phyloP scores from a whole-genome alignment of 2,797 vertebrate species.

The Lacerta bilineata region DNA sequence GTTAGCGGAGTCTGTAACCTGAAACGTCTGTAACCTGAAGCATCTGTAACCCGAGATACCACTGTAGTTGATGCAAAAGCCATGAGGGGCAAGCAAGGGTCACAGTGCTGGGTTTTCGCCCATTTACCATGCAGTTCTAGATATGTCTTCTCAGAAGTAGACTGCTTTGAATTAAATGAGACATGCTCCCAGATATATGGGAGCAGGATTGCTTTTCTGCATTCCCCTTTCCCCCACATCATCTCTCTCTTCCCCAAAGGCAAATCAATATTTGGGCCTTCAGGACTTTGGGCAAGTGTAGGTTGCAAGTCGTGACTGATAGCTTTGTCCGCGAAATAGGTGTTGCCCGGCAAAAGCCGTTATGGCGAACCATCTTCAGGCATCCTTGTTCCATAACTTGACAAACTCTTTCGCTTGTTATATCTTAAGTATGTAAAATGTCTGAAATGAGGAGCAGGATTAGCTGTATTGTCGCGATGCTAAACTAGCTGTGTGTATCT shows the following conservation, averaged over 20 bases:
- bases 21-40: too few relatives aligned
- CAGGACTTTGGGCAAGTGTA: background rate
- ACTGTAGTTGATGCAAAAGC: too few relatives aligned
- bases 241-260: background rate
- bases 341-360: background rate
- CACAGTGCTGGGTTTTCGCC: background rate
- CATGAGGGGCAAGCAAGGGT: too few relatives aligned
- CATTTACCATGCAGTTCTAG: background rate
- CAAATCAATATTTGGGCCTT: background rate
- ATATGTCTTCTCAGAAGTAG: background rate
- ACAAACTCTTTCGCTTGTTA: too few relatives aligned
- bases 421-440: background rate
- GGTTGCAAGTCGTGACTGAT: background rate
- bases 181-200: background rate
- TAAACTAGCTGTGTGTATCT: fast-evolving
- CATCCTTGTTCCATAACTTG: background rate
- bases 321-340: fast-evolving
- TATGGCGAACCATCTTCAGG: background rate
- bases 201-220: background rate
- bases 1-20: too few relatives aligned
- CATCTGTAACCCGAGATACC: too few relatives aligned
- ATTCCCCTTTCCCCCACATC: background rate
- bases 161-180: background rate
- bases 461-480: background rate
- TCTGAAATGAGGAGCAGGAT: fast-evolving